Percentiles rank a stretch among this genome's conserved stretches.
Evolutionary conservation across 1,140 invertebrate genomes (phyloP).

Genomic region (Drosophila lacteicornis): DNA sequence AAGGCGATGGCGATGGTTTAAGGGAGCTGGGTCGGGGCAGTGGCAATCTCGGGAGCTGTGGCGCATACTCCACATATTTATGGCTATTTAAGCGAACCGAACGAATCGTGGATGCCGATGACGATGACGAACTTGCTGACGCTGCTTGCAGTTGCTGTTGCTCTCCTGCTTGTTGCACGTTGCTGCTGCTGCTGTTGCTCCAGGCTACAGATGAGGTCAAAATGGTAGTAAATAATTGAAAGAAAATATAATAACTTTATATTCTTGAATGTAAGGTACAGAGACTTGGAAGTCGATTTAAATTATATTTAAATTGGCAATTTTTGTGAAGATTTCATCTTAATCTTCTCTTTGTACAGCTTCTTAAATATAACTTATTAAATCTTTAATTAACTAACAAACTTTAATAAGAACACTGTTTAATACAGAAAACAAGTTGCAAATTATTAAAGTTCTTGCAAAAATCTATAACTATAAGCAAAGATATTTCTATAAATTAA

Average conservation of each 20-base stretch:
- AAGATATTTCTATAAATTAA: no score
- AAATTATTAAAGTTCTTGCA: not conserved
- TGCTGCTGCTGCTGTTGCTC: slow-evolving; percentile 1
- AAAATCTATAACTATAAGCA: no score
- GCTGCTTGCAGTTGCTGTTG: slow-evolving; percentile 20
- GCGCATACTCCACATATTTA: slow-evolving; percentile 82
- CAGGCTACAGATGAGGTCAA: slow-evolving; percentile 9
- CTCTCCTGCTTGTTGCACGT: slow-evolving; percentile 12
- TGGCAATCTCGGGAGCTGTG: slow-evolving; percentile 29
- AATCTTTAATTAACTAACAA: no score
- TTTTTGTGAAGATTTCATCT: no score
- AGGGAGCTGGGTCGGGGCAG: not conserved
- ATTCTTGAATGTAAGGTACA: not conserved
- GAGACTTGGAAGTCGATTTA: not conserved
- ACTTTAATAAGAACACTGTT: no score
- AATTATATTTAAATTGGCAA: not conserved
- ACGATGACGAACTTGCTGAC: slow-evolving; percentile 56
- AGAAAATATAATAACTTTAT: not conserved
- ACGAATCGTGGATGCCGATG: slow-evolving; percentile 61
- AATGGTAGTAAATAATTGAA: not conserved
- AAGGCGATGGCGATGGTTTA: not conserved
- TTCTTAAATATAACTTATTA: not conserved
- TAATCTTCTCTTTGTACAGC: not conserved
- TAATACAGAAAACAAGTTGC: not conserved
- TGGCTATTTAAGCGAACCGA: slow-evolving; percentile 76